phyloP scores from a whole-genome alignment of 2,797 vertebrate species.

The Eleutherodactylus coqui region DNA sequence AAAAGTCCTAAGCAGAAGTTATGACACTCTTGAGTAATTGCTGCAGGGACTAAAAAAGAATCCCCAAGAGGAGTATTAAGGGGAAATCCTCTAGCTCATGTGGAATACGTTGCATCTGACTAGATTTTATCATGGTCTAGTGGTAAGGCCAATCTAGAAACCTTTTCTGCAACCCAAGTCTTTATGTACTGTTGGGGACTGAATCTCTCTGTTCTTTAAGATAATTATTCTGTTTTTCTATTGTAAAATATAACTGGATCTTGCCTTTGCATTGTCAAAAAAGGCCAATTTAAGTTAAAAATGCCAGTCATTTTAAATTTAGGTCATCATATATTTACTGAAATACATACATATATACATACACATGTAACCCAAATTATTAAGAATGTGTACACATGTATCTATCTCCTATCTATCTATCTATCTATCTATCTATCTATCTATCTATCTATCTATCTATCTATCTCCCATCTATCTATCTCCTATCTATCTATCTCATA shows the following conservation, averaged over 20 bases:
- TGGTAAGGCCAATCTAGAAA: not conserved
- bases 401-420: not conserved
- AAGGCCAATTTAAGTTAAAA: conserved; percentile 12
- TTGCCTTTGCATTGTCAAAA: conserved; percentile 9
- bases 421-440: not conserved
- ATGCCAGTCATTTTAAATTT: conserved; percentile 11
- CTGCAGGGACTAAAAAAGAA: too few relatives aligned
- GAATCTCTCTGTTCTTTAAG: not conserved
- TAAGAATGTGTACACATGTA: conserved; percentile 19
- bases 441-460: not conserved
- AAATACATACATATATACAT: not conserved
- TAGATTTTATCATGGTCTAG: not conserved
- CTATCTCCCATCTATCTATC: not conserved
- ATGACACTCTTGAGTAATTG: too few relatives aligned
- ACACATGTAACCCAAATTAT: conserved; percentile 28
- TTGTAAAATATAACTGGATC: not conserved
- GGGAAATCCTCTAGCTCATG: too few relatives aligned
- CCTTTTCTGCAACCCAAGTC: too few relatives aligned
- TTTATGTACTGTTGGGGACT: not conserved
- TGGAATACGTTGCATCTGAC: not conserved
- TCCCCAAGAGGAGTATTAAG: too few relatives aligned
- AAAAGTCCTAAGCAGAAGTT: too few relatives aligned
- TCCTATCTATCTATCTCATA: not conserved
- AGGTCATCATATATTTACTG: conserved; percentile 38
- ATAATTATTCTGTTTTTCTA: not conserved